These are phyloP conservation scores for Calephelis perditalis DNA, from an alignment of 2,888 invertebrate species.

Conservation along the genomic window DNA sequence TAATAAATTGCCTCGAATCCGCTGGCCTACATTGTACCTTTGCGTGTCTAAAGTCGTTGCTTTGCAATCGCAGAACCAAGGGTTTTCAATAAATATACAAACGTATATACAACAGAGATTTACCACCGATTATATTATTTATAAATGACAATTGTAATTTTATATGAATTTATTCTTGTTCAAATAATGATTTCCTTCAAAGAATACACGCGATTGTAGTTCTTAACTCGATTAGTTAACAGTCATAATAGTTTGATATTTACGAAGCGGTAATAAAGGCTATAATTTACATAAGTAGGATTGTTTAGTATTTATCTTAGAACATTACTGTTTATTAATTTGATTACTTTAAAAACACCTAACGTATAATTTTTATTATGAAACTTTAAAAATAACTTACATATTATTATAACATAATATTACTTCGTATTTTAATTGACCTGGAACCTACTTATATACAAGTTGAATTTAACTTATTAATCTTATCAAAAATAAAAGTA, in stretches of 20 bases:
- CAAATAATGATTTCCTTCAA: slow-evolving; percentile 3
- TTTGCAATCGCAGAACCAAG: slow-evolving; percentile 70
- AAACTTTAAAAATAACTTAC: neutral
- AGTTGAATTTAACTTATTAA: too few species aligned
- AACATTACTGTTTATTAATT: slow-evolving; percentile 10
- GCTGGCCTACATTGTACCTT: slow-evolving; percentile 50
- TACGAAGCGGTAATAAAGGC: slow-evolving; percentile 1
- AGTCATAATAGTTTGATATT: neutral
- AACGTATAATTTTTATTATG: slow-evolving; percentile 3
- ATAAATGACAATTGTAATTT: slow-evolving; percentile 28
- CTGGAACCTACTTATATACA: too few species aligned
- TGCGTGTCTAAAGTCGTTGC: slow-evolving; percentile 73
- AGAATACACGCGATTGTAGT: slow-evolving; percentile 4
- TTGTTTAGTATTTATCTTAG: slow-evolving; percentile 9
- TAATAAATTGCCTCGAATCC: slow-evolving; percentile 35
- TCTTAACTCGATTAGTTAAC: slow-evolving; percentile 7
- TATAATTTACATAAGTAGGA: slow-evolving; percentile 10
- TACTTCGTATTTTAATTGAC: too few species aligned
- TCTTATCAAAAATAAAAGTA: too few species aligned
- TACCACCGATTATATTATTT: slow-evolving; percentile 26
- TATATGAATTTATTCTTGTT: slow-evolving; percentile 15
- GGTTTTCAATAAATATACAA: slow-evolving; percentile 72
- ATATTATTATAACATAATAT: too few species aligned
- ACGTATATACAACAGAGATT: slow-evolving; percentile 46
- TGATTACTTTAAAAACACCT: slow-evolving; percentile 8